A percentile compares a stretch with the other conserved stretches of the same genome.
Evolutionary conservation across 1,140 invertebrate genomes (phyloP).

Genomic region (Drosophila santomea): DNA sequence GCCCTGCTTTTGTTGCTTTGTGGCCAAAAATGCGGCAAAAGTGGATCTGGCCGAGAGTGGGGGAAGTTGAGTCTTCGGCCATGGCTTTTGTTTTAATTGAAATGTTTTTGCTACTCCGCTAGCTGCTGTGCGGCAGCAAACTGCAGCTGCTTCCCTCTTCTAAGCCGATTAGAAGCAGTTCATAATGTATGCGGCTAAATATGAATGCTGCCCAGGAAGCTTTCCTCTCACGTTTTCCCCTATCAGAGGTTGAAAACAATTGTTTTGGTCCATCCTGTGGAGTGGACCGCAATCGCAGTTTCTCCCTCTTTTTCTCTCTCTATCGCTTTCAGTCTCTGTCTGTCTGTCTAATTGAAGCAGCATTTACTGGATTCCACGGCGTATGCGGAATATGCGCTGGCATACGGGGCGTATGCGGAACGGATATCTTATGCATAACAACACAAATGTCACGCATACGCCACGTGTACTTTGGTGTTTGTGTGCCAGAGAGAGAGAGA

Average conservation of each 20-base stretch:
- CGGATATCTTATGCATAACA: constrained; percentile 43
- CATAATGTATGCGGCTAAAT: constrained; percentile 75
- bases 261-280: constrained; percentile 41
- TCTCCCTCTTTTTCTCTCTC: background rate
- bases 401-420: constrained; percentile 10
- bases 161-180: constrained; percentile 78
- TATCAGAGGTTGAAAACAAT: constrained; percentile 48
- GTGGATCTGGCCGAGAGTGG: background rate
- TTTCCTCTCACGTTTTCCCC: constrained; percentile 2
- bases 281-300: constrained; percentile 49
- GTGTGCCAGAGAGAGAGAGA: background rate
- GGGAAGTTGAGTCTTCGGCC: constrained; percentile 40
- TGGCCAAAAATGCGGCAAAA: constrained; percentile 52
- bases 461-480: background rate
- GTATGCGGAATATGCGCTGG: constrained; percentile 12
- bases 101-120: constrained; percentile 67
- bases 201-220: constrained; percentile 53
- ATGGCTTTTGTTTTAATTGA: constrained; percentile 77
- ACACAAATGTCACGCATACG: constrained; percentile 62
- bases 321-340: constrained; percentile 23
- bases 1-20: constrained; percentile 35
- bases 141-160: constrained; percentile 41
- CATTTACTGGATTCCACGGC: constrained; percentile 42
- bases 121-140: constrained; percentile 13
- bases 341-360: constrained; percentile 65